phyloP scores from a whole-genome alignment of 2,113 vertebrate species.

The Peucedramus taeniatus region DNA sequence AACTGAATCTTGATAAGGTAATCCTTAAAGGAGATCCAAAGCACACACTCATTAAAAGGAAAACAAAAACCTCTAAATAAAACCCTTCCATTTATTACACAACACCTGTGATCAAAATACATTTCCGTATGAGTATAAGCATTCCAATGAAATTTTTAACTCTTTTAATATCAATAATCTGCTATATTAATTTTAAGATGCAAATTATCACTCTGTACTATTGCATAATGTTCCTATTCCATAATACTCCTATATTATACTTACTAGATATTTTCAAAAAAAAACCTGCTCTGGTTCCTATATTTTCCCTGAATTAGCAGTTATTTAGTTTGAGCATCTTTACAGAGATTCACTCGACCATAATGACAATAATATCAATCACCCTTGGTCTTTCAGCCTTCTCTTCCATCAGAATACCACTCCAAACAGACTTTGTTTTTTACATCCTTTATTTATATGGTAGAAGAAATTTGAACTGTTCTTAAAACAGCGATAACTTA shows the following conservation, averaged over 20 bases:
- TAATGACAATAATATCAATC: background rate
- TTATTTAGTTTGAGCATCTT: fast-evolving
- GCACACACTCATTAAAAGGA: background rate
- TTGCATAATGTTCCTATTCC: background rate
- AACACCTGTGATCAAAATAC: background rate
- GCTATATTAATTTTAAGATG: background rate
- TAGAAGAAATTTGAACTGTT: background rate
- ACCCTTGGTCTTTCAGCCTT: background rate
- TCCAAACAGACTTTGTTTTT: background rate
- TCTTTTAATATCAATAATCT: background rate
- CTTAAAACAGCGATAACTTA: background rate
- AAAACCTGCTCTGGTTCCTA: fast-evolving
- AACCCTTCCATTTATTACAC: background rate
- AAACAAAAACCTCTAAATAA: background rate
- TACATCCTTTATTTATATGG: background rate
- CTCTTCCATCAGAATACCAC: background rate
- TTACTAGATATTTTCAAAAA: background rate
- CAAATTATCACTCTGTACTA: background rate
- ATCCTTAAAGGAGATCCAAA: background rate
- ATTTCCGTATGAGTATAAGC: background rate
- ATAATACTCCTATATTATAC: background rate
- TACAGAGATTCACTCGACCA: background rate
- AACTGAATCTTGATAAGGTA: background rate
- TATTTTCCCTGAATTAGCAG: background rate
- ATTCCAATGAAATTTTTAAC: background rate